Evolutionary conservation across 2,797 vertebrate species (phyloP), one percentile per base, ranked within the genome.

Genomic region (Malurus splendens): DNA sequence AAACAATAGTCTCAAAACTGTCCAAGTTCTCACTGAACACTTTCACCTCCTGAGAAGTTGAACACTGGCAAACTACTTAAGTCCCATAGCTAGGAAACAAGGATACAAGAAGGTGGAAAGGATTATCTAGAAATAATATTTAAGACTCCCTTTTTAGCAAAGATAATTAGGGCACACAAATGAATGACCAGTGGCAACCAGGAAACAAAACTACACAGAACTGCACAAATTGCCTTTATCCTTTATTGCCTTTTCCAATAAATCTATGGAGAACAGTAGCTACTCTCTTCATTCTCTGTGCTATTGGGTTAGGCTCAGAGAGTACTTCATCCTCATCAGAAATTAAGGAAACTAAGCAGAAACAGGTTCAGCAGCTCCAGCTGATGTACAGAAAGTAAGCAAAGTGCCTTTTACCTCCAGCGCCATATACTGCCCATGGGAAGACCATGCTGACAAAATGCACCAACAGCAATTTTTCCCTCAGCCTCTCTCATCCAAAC

Each of bases 151-250:
- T 68, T 90, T 89, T 72, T 73, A 77, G 55, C 14, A 80, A 89
- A 93, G 87, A 71, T 67, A 94, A 92, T 72, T 77, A 92, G 82
- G 82, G 14, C 82, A 38, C 17, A 41, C 6, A 86, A 68, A 51
- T 15, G 41, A 89, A 20, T 50, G 47, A 81, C 51, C 76, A 92
- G 3, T 1, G 5, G 30, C 41, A 89, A 82, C 9, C 71, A 85
- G 23, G 57, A 85, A 90, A 74, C 9, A 13, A 23, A 71, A 27
- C 50, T 51, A 66, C 36, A 45, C 6, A 32, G 20, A 82, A 76
- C 30, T 16, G 7, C 50, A 65, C 4, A 67, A 32, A 32, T 32
- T 32, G 32, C 32, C 32, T 32, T 8, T 28, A 61, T 18, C 54
- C 22, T 76, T 74, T 41, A 66, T 0, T 36, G 8, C 14, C 32